A percentile compares a stretch with the other conserved stretches of the same genome.
Conservation (phyloP, 2,888 invertebrate species). For the Parnassius glacialis region DNA sequence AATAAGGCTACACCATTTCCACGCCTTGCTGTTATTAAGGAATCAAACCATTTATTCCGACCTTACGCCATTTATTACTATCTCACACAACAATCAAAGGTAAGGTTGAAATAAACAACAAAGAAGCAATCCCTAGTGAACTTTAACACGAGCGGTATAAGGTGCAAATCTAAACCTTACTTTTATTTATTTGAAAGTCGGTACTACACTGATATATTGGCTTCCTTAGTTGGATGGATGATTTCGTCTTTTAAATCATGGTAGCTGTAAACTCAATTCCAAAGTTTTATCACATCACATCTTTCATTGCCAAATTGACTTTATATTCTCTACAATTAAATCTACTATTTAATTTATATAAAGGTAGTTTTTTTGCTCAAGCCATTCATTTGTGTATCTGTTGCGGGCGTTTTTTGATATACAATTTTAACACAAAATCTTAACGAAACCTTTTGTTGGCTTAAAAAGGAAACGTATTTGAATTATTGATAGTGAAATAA, state of each 20-base stretch:
- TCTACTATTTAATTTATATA: no score
- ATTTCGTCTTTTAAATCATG: slow-evolving; percentile 44
- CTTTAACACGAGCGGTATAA: slow-evolving; percentile 55
- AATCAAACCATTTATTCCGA: slow-evolving; percentile 41
- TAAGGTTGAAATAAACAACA: slow-evolving; percentile 42
- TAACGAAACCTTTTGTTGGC: no score
- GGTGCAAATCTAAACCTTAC: slow-evolving; percentile 47
- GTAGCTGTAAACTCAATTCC: slow-evolving; percentile 52
- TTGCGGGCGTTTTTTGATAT: no score
- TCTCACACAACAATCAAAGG: slow-evolving; percentile 40
- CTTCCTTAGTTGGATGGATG: slow-evolving; percentile 62
- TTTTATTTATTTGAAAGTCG: slow-evolving; percentile 63
- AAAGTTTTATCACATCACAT: slow-evolving; percentile 41
- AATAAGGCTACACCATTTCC: neutral
- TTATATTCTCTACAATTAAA: slow-evolving; percentile 46
- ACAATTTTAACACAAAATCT: no score
- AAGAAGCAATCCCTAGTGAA: slow-evolving; percentile 48
- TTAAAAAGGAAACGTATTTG: no score
- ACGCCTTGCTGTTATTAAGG: slow-evolving; percentile 32
- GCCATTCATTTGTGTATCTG: no score
- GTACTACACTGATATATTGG: slow-evolving; percentile 66
- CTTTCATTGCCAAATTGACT: slow-evolving; percentile 37
- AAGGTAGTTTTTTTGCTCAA: no score
- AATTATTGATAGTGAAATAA: no score
- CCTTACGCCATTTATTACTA: slow-evolving; percentile 48